Evolutionary conservation across 2,888 invertebrate species (phyloP), one percentile per base, ranked within the genome.

Genomic region (Charanyca ferruginea): DNA sequence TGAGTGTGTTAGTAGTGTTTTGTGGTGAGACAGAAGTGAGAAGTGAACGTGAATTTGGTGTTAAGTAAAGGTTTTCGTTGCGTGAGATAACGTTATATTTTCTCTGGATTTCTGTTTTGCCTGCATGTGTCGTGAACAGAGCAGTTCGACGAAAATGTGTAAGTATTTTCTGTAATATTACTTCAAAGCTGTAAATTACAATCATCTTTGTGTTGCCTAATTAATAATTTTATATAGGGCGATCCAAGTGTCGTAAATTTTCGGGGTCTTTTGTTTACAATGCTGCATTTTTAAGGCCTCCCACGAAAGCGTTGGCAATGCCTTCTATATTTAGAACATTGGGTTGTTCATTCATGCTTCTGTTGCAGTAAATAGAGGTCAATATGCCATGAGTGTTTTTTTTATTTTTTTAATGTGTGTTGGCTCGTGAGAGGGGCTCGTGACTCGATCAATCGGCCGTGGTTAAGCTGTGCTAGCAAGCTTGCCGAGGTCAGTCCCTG

Each of bases 11-110:
- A 28, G n/a, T 47, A 60, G 54, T 66, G 69, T 44, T 57, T 48
- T 23, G 61, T 60, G 54, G 32, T 57, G 18, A 57, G 25, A 49
- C 28, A 61, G 38, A 32, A 52, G 75, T 68, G 74, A 55, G n/a
- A 41, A 49, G 70, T 77, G 66, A 22, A 60, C 28, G 51, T 66
- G 85, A 53, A 78, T 73, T 83, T 75, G 63, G 54, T 64, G 66
- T 54, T 44, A 48, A 57, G 16, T 41, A 47, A 55, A 38, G 66
- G 66, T 66, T 71, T 71, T 64, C 53, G 52, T 83, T 64, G 66
- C 70, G 81, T 82, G 83, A 77, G 76, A 80, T 80, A 62, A 75
- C 77, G 79, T 78, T 77, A 80, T 84, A 83, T 84, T 82, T 83
- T 76, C 73, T 42, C 64, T 59, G 68, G 64, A 35, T 53, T 59